A percentile compares a stretch with the other conserved stretches of the same genome.
Conservation (phyloP, 2,888 invertebrate genomes). For the Encarsia formosa region DNA sequence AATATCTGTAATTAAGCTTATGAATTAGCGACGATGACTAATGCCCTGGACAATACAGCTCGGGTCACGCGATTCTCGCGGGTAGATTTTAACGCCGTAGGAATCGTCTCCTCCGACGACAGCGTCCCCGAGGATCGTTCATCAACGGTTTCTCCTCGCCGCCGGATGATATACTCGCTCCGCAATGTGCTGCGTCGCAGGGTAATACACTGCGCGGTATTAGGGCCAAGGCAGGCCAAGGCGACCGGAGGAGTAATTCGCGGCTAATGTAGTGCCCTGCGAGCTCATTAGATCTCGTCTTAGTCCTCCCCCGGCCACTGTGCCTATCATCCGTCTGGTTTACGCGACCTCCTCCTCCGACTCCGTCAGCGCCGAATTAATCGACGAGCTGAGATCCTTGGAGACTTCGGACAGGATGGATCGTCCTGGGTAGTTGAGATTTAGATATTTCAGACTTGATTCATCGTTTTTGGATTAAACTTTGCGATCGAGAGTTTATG, state of each 20-base stretch:
- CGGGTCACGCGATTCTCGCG: no score
- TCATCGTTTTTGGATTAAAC: background rate
- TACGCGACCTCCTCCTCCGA: conserved; percentile 18
- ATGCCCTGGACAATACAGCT: no score
- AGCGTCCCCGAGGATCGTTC: no score
- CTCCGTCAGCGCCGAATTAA: conserved; percentile 21
- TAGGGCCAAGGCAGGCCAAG: no score
- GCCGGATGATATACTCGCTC: no score
- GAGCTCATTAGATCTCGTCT: conserved; percentile 37
- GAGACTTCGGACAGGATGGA: conserved; percentile 3
- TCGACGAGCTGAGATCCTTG: conserved; percentile 4
- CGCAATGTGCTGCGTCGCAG: conserved; percentile 14
- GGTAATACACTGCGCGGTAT: conserved; percentile 35
- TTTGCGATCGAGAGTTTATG: background rate
- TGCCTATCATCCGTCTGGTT: no score
- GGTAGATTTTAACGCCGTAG: no score
- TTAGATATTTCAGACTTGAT: background rate
- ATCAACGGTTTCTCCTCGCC: no score
- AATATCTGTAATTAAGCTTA: no score
- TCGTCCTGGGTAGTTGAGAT: conserved; percentile 1
- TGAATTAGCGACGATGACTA: no score
- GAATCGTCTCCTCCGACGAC: no score
- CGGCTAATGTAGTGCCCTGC: conserved; percentile 41
- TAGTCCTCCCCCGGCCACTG: no score
- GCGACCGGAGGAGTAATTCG: conserved; percentile 29